A percentile compares a stretch with the other conserved stretches of the same genome.
These are phyloP conservation scores for Cepaea hortensis DNA, from an alignment of 2,888 invertebrate species.

Conservation along the genomic window DNA sequence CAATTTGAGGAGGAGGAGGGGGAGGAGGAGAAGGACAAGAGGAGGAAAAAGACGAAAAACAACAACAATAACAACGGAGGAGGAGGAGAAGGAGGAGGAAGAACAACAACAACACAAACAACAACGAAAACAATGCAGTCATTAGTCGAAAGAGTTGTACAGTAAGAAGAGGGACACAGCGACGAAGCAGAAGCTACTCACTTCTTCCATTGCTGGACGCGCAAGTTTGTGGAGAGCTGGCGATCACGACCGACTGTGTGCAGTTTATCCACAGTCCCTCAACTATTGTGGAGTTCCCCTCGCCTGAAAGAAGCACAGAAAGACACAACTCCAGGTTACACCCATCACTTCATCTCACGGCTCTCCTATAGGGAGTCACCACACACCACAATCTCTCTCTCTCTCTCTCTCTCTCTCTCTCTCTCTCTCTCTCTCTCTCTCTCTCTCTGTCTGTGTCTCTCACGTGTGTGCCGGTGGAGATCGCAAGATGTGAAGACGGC, in stretches of 20 bases:
- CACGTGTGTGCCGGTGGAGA: neutral
- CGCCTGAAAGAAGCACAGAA: neutral
- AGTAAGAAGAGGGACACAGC: neutral
- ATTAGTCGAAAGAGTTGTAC: neutral
- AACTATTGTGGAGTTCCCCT: slow-evolving; percentile 44
- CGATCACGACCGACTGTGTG: slow-evolving; percentile 15
- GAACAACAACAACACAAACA: too few species aligned
- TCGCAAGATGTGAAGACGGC: too few species aligned
- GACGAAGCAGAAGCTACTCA: slow-evolving; percentile 2
- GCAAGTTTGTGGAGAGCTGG: slow-evolving; percentile 27
- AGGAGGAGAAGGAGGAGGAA: too few species aligned
- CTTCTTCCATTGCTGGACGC: slow-evolving; percentile 38
- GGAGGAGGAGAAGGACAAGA: too few species aligned
- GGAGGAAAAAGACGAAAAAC: too few species aligned
- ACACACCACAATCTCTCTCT: neutral
- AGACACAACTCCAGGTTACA: neutral
- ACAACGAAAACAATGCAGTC: neutral
- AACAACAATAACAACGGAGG: too few species aligned
- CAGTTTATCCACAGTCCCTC: slow-evolving; percentile 52
- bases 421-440: neutral
- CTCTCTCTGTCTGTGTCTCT: neutral
- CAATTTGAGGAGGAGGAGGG: too few species aligned
- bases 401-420: neutral
- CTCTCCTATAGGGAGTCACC: neutral
- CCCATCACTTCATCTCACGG: too few species aligned